Conservation (phyloP, 2,113 vertebrate species). For the Condylura cristata region DNA sequence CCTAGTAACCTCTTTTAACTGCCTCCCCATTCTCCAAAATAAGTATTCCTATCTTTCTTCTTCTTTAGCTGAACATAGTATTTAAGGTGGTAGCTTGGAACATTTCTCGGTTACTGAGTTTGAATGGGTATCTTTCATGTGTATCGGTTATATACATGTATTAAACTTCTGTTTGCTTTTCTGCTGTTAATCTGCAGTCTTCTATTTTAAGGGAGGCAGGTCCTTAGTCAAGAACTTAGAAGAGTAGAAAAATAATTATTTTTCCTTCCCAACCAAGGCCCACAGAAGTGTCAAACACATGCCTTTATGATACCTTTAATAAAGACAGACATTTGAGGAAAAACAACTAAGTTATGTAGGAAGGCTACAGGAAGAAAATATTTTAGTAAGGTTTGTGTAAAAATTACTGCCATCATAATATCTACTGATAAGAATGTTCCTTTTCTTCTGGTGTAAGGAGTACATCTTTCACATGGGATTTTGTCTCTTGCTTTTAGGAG, state of each 20-base stretch:
- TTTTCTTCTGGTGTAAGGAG: neutral
- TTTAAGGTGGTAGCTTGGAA: neutral
- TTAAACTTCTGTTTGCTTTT: neutral
- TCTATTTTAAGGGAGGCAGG: neutral
- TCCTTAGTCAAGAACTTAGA: neutral
- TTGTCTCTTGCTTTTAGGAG: neutral
- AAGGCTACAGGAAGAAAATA: neutral
- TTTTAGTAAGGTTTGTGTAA: neutral
- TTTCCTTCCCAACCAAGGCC: neutral
- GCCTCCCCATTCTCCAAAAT: neutral
- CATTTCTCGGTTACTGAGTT: neutral
- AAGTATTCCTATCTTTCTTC: neutral
- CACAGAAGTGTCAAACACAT: neutral
- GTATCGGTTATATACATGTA: neutral
- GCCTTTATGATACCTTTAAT: neutral
- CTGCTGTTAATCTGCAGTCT: neutral
- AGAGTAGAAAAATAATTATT: neutral
- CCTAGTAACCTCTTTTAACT: neutral
- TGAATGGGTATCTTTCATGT: neutral
- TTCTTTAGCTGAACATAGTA: neutral
- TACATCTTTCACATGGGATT: neutral
- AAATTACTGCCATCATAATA: neutral
- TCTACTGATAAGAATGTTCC: neutral
- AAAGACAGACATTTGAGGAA: neutral
- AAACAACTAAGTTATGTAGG: neutral